phyloP scores from a whole-genome alignment of 1,140 invertebrate genomes.

The Drosophila sucinea region DNA sequence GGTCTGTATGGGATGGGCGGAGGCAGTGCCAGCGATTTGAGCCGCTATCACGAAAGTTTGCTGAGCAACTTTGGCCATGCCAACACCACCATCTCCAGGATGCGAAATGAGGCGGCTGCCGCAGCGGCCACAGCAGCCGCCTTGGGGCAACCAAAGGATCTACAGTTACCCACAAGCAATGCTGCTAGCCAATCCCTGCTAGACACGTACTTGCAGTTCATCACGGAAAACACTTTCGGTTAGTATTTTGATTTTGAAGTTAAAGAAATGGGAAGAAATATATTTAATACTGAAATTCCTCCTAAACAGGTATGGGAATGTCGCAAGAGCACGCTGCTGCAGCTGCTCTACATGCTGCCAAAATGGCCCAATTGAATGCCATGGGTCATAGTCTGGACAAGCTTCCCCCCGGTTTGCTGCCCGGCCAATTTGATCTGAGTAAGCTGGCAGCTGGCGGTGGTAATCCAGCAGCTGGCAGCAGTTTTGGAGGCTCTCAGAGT shows the following conservation, averaged over 20 bases:
- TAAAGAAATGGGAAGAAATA: not conserved
- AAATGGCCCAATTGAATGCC: slow-evolving; percentile 88
- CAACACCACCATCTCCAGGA: slow-evolving; percentile 85
- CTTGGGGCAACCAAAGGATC: slow-evolving; percentile 83
- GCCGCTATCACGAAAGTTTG: slow-evolving; percentile 77
- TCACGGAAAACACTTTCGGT: slow-evolving; percentile 90
- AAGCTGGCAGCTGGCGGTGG: slow-evolving; percentile 57
- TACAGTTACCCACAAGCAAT: slow-evolving; percentile 78
- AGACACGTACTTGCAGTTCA: slow-evolving; percentile 93
- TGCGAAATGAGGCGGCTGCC: slow-evolving; percentile 83
- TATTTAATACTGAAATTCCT: not conserved
- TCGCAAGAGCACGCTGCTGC: slow-evolving; percentile 85
- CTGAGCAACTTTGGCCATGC: slow-evolving; percentile 84
- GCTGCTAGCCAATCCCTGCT: slow-evolving; percentile 89
- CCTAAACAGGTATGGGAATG: slow-evolving; percentile 83
- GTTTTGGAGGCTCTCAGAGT: slow-evolving; percentile 39
- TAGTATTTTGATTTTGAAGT: slow-evolving; percentile 42
- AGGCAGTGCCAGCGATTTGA: slow-evolving; percentile 66
- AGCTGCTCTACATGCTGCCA: slow-evolving; percentile 87
- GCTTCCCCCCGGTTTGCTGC: slow-evolving; percentile 68
- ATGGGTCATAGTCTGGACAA: slow-evolving; percentile 86
- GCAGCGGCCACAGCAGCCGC: slow-evolving; percentile 74
- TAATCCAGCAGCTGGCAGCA: slow-evolving; percentile 25
- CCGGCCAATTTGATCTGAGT: slow-evolving; percentile 76
- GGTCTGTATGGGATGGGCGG: slow-evolving; percentile 51